Conservation (phyloP, 2,888 invertebrate genomes). For the Galerucella pusilla region DNA sequence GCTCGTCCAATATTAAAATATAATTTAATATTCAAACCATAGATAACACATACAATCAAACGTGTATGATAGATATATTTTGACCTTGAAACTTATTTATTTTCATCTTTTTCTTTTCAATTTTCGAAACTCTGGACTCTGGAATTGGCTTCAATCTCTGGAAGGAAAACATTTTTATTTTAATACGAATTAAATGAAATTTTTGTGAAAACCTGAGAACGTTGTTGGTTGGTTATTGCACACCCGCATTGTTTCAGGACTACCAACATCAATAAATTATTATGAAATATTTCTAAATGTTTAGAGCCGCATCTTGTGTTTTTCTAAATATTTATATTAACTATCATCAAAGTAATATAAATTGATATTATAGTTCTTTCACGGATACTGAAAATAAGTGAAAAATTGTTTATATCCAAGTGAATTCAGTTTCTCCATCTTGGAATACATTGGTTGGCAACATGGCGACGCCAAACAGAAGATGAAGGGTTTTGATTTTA, state of each 20-base stretch:
- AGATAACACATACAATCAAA: no score
- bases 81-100: no score
- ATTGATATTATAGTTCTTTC: background rate
- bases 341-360: background rate
- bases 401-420: background rate
- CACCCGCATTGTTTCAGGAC: background rate
- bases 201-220: background rate
- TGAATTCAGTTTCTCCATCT: slow-evolving; percentile 32
- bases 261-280: slow-evolving; percentile 3
- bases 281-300: slow-evolving; percentile 9
- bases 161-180: background rate
- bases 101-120: background rate
- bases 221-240: background rate
- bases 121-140: background rate
- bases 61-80: no score
- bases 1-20: no score
- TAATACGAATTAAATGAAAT: background rate
- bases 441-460: slow-evolving; percentile 59
- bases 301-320: slow-evolving; percentile 3
- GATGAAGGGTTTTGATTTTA: slow-evolving; percentile 63
- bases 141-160: background rate
- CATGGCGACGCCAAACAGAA: slow-evolving; percentile 63
- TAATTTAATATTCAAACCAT: no score
- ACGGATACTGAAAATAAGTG: slow-evolving; percentile 2
- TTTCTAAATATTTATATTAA: slow-evolving; percentile 8